Evolutionary conservation across 2,797 vertebrate genomes (phyloP), one percentile per base, ranked within the genome.

Genomic region (Luscinia megarhynchos): DNA sequence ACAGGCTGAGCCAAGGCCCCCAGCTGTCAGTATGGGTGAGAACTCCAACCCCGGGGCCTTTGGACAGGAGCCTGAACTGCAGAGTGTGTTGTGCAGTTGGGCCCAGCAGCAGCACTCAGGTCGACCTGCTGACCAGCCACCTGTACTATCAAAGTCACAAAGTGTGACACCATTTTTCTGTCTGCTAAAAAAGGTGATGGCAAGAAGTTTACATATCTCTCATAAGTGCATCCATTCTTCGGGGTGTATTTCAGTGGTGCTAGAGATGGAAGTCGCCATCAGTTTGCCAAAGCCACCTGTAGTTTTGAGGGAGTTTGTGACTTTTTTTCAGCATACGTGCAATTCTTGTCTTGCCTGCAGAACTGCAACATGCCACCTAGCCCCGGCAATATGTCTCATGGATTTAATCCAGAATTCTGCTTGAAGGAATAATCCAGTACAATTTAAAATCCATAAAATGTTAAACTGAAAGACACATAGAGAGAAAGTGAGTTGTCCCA

Each of bases 171-270:
- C 2, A 2, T 43, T 38, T 45, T 29, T 82, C 17, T 36, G 19
- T 21, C 4, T 8, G 29, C 34, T 63, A 38, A 50, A 36, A 76
- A 41, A 81, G 51, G 27, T 43, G 54, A 67, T 23, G 30, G 32
- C 19, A 64, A 54, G 36, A 88, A 14, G 16, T 51, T 75, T 61
- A 20, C 6, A 19, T 10, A 38, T 15, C 53, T 85, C n/a, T 15
- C 0, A 0, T 20, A 66, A 34, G 8, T 15, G 29, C 67, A 74
- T 70, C 34, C 24, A 10, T 38, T 57, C 68, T 26, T 55, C 0
- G 0, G 2, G 2, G 9, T 2, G 5, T 10, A 18, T 34, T 91
- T 76, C 5, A 69, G 40, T 1, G 2, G 46, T 59, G 43, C 51
- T 77, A 45, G 68, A 85, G 78, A 53, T 5, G 2, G 13, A 82